Evolutionary conservation across 2,113 vertebrate genomes (phyloP), one percentile per base, ranked within the genome.

Genomic region (Pedionomus torquatus): DNA sequence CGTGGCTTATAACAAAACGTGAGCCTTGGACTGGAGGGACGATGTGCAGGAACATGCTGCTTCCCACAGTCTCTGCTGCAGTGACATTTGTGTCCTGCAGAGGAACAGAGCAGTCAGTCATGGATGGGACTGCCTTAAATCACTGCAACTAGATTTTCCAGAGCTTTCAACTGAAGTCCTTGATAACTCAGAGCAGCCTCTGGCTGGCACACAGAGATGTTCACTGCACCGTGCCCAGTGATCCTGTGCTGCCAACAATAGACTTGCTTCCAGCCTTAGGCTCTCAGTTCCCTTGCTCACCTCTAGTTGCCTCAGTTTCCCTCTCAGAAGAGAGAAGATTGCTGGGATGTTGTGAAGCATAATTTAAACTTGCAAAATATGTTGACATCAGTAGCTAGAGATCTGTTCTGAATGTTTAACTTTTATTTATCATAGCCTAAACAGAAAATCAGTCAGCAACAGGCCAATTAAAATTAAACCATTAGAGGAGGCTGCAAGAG

Each of bases 1-100:
- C 9, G 7, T 14, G 35, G 49, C 39, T 75, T 64, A 5, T 23
- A 70, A 44, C 0, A 0, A 37, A 44, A 26, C 10, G 6, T 0
- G 3, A 64, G 69, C 55, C 43, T 89, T 1, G 0, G 46, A 28
- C n/a, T 10, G 41, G 61, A 68, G 23, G 26, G 23, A 26, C 52
- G 63, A 43, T 0, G 2, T 15, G 17, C 24, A 6, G n/a, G 54
- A 52, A 8, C 5, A 4, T 2, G 43, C 33, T 16, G 37, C 63
- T 58, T 41, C 33, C 75, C 17, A 20, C 41, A 23, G 80, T 7
- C 60, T 48, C 55, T 76, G 69, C 55, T 65, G 55, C 76, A 70
- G 82, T 2, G 35, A 60, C 30, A 7, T 15, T 37, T 1, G 0
- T 18, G 41, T 28, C 39, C 1, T 3, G 43, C 55, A 58, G 76